Evolutionary conservation across 2,113 vertebrate species (phyloP).

Genomic region (Salvelinus alpinus): DNA sequence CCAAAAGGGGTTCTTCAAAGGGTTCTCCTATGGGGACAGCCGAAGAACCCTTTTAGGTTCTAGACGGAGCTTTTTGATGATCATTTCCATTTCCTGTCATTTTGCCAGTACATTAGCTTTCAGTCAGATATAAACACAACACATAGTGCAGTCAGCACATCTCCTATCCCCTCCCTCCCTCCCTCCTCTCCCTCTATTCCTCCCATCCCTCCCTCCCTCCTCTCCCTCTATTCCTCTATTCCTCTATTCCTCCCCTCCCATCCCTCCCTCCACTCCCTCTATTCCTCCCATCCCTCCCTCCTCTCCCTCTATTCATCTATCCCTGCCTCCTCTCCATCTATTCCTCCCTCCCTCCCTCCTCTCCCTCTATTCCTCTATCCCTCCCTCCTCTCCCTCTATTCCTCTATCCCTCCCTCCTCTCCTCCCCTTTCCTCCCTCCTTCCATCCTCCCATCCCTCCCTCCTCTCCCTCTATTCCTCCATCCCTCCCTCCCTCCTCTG

Average conservation of each 20-base stretch:
- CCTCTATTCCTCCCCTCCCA: neutral
- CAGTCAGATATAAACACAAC: neutral
- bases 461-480: too few species aligned
- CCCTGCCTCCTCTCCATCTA: neutral
- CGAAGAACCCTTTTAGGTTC: too few species aligned
- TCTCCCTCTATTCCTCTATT: too few species aligned
- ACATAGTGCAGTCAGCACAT: constrained; percentile 1
- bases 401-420: too few species aligned
- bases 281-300: too few species aligned
- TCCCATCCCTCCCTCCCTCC: too few species aligned
- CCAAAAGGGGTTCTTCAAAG: too few species aligned
- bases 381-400: neutral
- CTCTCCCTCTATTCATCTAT: rapidly evolving
- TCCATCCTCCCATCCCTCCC: neutral
- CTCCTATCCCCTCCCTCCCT: neutral
- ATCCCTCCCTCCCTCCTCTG: neutral
- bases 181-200: neutral
- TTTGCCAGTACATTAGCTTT: constrained; percentile 4
- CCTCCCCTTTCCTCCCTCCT: neutral
- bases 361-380: too few species aligned
- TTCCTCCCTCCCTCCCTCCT: too few species aligned
- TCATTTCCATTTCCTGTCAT: neutral
- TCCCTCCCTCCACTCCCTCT: too few species aligned
- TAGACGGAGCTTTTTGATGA: neutral
- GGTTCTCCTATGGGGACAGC: too few species aligned